Conservation (phyloP, 2,888 invertebrate genomes). For the Epinotia demarniana region DNA sequence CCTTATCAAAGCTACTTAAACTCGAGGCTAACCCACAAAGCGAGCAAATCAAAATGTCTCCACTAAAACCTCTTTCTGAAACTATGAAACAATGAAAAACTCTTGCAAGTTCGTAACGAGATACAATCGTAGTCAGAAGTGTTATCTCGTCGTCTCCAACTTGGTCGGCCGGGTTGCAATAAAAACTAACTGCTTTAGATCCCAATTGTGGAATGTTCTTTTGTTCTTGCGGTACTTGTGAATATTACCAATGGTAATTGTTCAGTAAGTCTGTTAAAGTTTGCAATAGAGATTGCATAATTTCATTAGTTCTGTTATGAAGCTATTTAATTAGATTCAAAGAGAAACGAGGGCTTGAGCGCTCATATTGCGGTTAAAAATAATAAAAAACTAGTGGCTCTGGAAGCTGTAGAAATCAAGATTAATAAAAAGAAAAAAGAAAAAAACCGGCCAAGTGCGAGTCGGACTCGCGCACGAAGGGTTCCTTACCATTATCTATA, state of each 20-base stretch:
- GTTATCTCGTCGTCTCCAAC: constrained; percentile 32
- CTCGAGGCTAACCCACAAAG: background rate
- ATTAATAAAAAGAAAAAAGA: no score
- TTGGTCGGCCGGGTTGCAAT: constrained; percentile 4
- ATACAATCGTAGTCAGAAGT: constrained; percentile 30
- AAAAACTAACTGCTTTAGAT: constrained; percentile 32
- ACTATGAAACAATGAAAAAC: constrained; percentile 34
- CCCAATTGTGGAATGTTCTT: constrained; percentile 10
- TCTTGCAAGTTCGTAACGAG: constrained; percentile 24
- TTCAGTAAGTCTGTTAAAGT: constrained; percentile 3
- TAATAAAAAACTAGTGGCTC: no score
- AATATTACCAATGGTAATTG: constrained; percentile 18
- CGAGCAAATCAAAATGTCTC: background rate
- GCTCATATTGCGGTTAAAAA: background rate
- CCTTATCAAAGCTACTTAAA: background rate
- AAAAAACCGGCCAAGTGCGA: background rate
- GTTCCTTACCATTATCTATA: no score
- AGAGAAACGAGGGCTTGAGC: background rate
- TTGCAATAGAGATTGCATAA: background rate
- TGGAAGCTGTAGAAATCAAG: no score
- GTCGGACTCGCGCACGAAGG: no score
- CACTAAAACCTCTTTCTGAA: constrained; percentile 2
- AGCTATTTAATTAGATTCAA: background rate
- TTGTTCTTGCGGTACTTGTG: constrained; percentile 17
- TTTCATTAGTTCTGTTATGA: background rate